Percentiles rank a stretch among this genome's conserved stretches.
These are phyloP conservation scores for Atlantisia rogersi DNA, from an alignment of 2,113 vertebrate species.

Conservation along the genomic window DNA sequence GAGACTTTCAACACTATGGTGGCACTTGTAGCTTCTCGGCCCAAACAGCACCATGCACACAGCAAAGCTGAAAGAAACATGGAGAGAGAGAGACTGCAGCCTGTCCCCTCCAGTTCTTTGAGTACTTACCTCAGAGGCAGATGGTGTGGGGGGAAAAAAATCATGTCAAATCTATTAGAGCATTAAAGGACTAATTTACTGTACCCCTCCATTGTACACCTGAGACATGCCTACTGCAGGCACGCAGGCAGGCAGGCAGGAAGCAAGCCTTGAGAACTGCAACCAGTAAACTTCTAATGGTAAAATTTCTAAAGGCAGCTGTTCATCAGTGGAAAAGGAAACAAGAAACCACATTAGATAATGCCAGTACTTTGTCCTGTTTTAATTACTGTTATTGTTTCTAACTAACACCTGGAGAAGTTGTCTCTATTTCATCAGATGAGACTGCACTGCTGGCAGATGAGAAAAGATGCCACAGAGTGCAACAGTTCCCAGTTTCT, in stretches of 20 bases:
- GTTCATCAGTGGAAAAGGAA: background rate
- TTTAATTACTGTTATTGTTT: background rate
- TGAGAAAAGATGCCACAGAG: background rate
- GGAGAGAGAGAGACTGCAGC: background rate
- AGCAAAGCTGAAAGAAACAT: background rate
- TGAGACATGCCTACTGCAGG: background rate
- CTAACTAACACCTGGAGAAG: background rate
- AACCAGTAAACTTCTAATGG: background rate
- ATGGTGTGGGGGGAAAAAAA: accelerated
- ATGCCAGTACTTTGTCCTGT: too few relatives aligned
- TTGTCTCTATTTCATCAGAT: background rate
- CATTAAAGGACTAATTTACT: background rate
- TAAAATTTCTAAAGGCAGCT: background rate
- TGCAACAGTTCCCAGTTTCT: background rate
- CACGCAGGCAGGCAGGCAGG: background rate
- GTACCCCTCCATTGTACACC: background rate
- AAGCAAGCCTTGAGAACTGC: background rate
- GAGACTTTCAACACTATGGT: background rate
- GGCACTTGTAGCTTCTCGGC: background rate
- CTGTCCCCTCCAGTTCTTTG: too few relatives aligned
- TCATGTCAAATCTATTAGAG: background rate
- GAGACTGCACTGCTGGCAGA: background rate
- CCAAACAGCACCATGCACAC: background rate
- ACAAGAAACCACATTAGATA: background rate
- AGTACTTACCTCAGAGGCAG: background rate